Base-by-base conservation (phyloP, 2,113 vertebrate genomes). In the Hydrolagus affinis region DNA sequence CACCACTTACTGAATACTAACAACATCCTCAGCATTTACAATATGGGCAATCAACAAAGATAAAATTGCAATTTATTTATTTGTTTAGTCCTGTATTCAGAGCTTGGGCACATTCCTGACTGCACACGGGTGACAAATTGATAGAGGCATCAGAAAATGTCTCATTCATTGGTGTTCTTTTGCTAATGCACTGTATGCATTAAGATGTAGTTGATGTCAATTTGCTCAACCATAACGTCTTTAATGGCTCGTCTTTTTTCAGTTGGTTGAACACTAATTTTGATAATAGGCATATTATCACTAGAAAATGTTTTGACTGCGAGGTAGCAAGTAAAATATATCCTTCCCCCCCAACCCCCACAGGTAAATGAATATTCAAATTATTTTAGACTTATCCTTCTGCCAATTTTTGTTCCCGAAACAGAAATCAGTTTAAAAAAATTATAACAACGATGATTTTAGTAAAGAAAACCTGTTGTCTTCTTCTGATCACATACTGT, bases 31-130 rank as follows among this genome's bases (percentile, higher is more conserved):
- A 77, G 86, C 76, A 85, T 88, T 90, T 88, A 89, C 87, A 86
- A 85, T 88, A 86, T 86, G 86, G 90, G 89, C 78, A 87, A 89
- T 88, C 86, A 90, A 88, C 87, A 88, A 88, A 91, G 89, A 91
- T 91, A 93, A 90, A 86, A 78, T 87, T 90, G 89, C 87, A 89
- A 91, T 92, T 91, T 92, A 91, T 92, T 91, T 94, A 88, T 91
- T 93, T 92, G 89, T 90, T 90, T 91, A 92, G 89, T 91, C 87
- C 85, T 88, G 10, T 70, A 72, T 86, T 85, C 87, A 86, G 86
- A 89, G 88, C 87, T 90, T 89, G 89, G 87, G 90, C 86, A 86
- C 0, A 0, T 87, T 86, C 85, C 87, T 87, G 88, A 90, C 89
- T 88, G 88, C 89, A 89, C 86, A 87, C 85, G 28, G 66, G 86